phyloP scores from a whole-genome alignment of 1,140 invertebrate genomes.

The Belonocnema kinseyi region DNA sequence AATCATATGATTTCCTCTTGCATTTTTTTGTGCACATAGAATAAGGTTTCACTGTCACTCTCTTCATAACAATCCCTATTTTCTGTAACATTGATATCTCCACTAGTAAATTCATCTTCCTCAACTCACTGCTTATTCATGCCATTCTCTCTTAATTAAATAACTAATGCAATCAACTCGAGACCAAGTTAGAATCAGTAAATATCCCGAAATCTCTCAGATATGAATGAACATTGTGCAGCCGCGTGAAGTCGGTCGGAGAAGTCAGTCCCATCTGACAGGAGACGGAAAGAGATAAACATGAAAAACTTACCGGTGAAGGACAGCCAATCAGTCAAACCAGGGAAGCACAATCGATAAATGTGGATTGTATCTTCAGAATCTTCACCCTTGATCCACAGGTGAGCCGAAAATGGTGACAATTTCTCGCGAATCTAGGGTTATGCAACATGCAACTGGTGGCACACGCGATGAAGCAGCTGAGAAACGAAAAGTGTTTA shows the following conservation, averaged over 20 bases:
- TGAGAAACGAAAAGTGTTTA: constrained; percentile 45
- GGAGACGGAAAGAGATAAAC: constrained; percentile 14
- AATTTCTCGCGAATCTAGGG: constrained; percentile 53
- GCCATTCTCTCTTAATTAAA: neutral
- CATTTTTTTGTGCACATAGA: too few relatives aligned
- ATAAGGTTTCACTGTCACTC: neutral
- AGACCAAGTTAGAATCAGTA: neutral
- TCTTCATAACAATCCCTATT: neutral
- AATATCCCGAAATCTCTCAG: neutral
- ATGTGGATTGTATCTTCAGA: neutral
- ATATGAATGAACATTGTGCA: neutral
- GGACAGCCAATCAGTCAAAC: constrained; percentile 38
- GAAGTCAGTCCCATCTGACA: constrained; percentile 29
- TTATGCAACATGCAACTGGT: constrained; percentile 73
- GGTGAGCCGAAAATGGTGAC: neutral
- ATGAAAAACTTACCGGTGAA: constrained; percentile 41
- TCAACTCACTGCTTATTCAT: too few relatives aligned
- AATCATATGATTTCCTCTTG: too few relatives aligned
- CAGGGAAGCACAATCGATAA: constrained; percentile 5
- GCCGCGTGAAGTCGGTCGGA: constrained; percentile 20
- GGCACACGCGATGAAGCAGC: constrained; percentile 56
- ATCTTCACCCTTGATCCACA: neutral
- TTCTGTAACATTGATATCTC: neutral
- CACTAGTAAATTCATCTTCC: too few relatives aligned
- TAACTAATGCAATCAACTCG: neutral